Conservation (phyloP, 2,113 vertebrate genomes). For the Perognathus longimembris region DNA sequence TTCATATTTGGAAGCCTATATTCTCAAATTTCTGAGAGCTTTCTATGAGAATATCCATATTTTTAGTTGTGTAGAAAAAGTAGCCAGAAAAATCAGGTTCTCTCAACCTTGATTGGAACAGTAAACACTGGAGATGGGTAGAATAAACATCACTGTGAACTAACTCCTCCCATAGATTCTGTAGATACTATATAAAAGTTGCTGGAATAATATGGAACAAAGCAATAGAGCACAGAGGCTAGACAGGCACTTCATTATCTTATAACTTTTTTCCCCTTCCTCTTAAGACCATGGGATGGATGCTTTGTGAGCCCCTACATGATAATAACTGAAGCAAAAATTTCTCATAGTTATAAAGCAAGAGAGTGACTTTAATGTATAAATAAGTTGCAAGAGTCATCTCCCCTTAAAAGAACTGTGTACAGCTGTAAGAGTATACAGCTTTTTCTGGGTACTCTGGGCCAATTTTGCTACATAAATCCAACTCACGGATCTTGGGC, state of each 20-base stretch:
- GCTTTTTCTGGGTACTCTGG: neutral
- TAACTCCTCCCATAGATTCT: neutral
- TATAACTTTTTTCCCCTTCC: neutral
- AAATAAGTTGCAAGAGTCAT: neutral
- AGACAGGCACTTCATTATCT: neutral
- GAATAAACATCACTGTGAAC: neutral
- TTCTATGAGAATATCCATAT: neutral
- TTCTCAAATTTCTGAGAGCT: conserved; percentile 19
- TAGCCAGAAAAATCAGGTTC: neutral
- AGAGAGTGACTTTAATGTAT: neutral
- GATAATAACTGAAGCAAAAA: too few relatives aligned
- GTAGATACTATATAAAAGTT: neutral
- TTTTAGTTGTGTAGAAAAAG: neutral
- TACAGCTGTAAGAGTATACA: neutral
- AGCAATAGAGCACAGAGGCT: neutral
- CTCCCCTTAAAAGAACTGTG: neutral
- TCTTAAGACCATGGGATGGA: neutral
- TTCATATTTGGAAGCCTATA: neutral
- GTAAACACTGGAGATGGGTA: neutral
- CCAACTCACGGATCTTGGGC: too few relatives aligned
- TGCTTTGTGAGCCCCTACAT: too few relatives aligned
- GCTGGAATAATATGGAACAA: neutral
- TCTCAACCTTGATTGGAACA: neutral
- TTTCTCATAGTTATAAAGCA: neutral
- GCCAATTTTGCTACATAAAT: too few relatives aligned